Evolutionary conservation across 2,797 vertebrate species (phyloP).

Genomic region (Schizothorax lantsangensis): DNA sequence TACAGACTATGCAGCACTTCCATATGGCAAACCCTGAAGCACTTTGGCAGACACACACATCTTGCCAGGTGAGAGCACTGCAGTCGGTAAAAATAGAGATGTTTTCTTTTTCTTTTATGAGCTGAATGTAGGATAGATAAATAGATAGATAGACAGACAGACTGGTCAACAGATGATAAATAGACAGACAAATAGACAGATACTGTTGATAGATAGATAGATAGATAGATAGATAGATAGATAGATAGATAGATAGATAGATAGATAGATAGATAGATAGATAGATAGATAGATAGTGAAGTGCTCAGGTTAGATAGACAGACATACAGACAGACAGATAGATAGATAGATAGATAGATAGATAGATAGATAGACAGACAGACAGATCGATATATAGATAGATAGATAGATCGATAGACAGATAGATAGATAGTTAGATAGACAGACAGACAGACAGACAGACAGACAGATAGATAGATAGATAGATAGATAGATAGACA

Average conservation of each 20-base stretch:
- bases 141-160: neutral
- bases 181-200: too few species aligned
- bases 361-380: neutral
- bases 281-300: neutral
- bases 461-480: neutral
- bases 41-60: conserved; percentile 6
- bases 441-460: neutral
- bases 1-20: conserved; percentile 36
- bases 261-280: too few species aligned
- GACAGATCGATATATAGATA: neutral
- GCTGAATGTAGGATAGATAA: too few species aligned
- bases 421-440: neutral
- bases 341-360: neutral
- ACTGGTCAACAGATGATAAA: too few species aligned
- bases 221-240: too few species aligned
- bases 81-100: neutral
- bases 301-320: too few species aligned
- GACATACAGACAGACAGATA: neutral
- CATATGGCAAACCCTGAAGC: conserved; percentile 33
- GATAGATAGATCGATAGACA: neutral
- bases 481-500: neutral
- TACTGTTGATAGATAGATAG: too few species aligned
- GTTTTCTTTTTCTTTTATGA: too few species aligned
- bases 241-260: too few species aligned
- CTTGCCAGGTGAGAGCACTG: conserved; percentile 24